Conservation (phyloP, 2,888 invertebrate species). For the Stramonita haemastoma region DNA sequence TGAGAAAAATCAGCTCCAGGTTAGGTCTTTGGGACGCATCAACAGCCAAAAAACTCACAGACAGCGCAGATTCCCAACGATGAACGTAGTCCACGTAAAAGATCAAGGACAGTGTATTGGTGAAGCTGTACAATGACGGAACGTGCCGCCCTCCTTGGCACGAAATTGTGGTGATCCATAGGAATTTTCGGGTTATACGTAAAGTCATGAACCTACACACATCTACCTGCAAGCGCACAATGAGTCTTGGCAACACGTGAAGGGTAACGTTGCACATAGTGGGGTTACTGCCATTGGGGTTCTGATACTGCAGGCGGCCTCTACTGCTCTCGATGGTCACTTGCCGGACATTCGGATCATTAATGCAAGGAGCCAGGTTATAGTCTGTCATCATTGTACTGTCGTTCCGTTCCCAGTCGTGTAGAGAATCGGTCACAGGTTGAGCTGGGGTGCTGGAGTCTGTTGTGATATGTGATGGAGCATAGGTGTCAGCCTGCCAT, state of each 20-base stretch:
- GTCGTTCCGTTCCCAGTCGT: no score
- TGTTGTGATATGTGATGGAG: no score
- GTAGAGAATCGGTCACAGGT: no score
- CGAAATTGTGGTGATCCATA: background rate
- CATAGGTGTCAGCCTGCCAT: no score
- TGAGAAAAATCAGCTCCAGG: background rate
- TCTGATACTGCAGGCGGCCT: background rate
- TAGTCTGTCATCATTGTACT: no score
- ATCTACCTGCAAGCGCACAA: background rate
- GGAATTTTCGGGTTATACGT: background rate
- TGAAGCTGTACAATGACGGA: background rate
- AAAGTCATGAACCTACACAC: background rate
- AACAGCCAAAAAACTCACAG: background rate
- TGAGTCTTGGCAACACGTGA: background rate
- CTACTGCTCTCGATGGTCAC: background rate
- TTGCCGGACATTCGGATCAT: background rate
- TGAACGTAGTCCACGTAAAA: background rate
- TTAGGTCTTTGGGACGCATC: background rate
- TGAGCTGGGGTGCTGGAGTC: no score
- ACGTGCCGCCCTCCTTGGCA: background rate
- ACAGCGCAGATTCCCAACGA: background rate
- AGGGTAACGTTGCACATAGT: background rate
- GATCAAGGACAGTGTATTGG: background rate
- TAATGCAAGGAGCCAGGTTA: no score
- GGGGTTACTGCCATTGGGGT: background rate